phyloP scores from a whole-genome alignment of 2,113 vertebrate species.

The Pelvicachromis taeniatus region DNA sequence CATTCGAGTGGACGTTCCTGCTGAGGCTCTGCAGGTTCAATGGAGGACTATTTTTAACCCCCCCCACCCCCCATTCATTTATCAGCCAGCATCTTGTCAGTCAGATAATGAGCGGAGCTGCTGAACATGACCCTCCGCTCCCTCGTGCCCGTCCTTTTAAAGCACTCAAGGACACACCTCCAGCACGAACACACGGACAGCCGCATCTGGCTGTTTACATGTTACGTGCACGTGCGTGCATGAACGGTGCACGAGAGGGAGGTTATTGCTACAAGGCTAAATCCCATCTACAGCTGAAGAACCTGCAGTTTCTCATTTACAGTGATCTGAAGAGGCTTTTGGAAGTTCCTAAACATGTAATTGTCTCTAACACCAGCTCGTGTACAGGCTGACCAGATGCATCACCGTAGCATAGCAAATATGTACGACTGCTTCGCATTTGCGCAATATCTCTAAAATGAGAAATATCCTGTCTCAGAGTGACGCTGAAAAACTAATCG shows the following conservation, averaged over 20 bases:
- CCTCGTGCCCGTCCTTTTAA: neutral
- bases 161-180: neutral
- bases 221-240: neutral
- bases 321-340: neutral
- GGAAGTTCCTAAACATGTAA: neutral
- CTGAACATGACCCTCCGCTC: neutral
- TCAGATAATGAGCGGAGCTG: neutral
- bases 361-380: neutral
- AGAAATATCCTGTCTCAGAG: too few species aligned
- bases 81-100: neutral
- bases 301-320: neutral
- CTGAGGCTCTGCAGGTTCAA: neutral
- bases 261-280: neutral
- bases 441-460: too few species aligned
- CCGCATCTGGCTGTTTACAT: neutral
- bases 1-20: neutral
- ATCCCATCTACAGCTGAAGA: neutral
- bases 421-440: rapidly evolving
- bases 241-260: neutral
- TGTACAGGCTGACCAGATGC: neutral
- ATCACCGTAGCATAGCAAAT: neutral
- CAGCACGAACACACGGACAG: neutral
- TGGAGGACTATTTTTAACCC: neutral
- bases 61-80: neutral
- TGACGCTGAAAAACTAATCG: too few species aligned